phyloP scores from a whole-genome alignment of 2,113 vertebrate genomes.

The Mola mola region DNA sequence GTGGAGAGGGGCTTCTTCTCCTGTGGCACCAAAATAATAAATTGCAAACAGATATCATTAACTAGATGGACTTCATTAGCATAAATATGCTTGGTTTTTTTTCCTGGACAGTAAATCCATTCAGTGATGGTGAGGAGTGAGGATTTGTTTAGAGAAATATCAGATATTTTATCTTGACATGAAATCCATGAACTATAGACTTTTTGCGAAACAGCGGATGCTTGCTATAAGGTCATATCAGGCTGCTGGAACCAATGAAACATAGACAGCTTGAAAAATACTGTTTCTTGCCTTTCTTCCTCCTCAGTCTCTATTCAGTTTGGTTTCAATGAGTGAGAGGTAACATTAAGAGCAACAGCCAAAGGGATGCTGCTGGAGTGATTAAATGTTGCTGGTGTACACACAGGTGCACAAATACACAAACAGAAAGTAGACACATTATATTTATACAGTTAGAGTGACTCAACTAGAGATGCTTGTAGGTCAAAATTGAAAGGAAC shows the following conservation, averaged over 20 bases:
- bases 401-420: constrained; percentile 8
- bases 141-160: constrained; percentile 76
- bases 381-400: constrained; percentile 11
- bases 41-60: constrained; percentile 73
- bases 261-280: constrained; percentile 55
- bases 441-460: neutral
- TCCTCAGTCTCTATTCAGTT: constrained; percentile 34
- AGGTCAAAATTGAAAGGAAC: neutral
- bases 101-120: constrained; percentile 76
- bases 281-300: constrained; percentile 27
- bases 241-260: constrained; percentile 38
- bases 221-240: constrained; percentile 73
- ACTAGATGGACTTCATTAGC: constrained; percentile 75
- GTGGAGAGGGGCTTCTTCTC: constrained; percentile 45
- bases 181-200: constrained; percentile 77
- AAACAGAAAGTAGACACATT: neutral
- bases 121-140: constrained; percentile 67
- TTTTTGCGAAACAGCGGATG: constrained; percentile 67
- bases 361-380: constrained; percentile 31
- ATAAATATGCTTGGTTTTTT: constrained; percentile 70
- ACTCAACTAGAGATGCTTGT: neutral
- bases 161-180: constrained; percentile 68
- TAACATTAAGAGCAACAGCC: constrained; percentile 43
- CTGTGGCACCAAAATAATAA: constrained; percentile 63
- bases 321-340: constrained; percentile 31